Evolutionary conservation across 1,140 invertebrate genomes (phyloP).

Genomic region (Cryptotermes secundus): DNA sequence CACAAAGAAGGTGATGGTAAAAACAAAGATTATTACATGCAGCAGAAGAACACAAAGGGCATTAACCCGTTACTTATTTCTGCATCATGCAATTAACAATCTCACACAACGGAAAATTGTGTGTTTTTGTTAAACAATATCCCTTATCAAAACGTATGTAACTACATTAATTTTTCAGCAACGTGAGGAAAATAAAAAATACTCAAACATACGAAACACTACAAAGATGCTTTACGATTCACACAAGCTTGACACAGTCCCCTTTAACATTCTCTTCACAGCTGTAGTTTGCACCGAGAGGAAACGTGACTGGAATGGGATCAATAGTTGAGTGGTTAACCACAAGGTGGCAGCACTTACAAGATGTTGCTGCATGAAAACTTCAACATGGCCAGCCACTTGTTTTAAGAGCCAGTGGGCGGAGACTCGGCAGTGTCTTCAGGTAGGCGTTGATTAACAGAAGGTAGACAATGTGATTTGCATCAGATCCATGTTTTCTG

Average conservation of each 20-base stretch:
- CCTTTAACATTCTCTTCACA: neutral
- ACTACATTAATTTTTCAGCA: neutral
- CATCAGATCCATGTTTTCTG: too few relatives aligned
- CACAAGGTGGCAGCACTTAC: slow-evolving; percentile 15
- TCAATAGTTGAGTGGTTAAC: neutral
- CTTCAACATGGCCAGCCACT: neutral
- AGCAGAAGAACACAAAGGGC: neutral
- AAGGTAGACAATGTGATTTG: neutral
- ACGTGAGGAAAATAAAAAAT: neutral
- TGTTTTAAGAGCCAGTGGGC: neutral
- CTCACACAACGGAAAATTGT: neutral
- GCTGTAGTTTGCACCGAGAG: neutral
- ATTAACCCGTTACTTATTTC: too few relatives aligned
- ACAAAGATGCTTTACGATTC: neutral
- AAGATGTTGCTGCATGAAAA: neutral
- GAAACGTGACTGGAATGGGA: neutral
- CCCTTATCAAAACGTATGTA: neutral
- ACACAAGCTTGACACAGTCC: neutral
- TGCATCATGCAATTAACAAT: neutral
- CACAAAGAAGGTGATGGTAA: too few relatives aligned
- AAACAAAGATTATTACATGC: too few relatives aligned
- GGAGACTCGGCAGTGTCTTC: too few relatives aligned
- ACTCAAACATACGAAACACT: neutral
- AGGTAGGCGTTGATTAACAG: neutral
- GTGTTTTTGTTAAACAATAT: neutral